These are phyloP conservation scores for Enteromius radiatus DNA, from an alignment of 2,797 vertebrate genomes.

Conservation along the genomic window DNA sequence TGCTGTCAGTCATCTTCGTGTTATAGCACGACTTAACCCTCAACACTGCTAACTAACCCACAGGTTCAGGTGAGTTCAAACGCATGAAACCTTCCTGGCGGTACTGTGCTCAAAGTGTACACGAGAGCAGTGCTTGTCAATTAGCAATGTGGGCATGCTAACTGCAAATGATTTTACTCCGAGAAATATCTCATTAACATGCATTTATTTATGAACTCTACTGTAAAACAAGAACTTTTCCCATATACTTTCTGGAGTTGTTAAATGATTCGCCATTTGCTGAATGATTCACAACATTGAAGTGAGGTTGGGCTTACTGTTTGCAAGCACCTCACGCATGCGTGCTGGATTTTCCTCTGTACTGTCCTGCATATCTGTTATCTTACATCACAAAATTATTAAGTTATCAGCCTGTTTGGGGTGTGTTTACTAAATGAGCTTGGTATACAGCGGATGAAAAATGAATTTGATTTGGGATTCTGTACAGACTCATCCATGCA, in stretches of 20 bases:
- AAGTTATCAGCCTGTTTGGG: not conserved
- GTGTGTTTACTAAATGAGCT: not conserved
- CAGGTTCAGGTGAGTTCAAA: not conserved
- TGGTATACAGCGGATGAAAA: not conserved
- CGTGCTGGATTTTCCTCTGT: not conserved
- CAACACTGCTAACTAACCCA: not conserved
- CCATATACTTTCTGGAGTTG: not conserved
- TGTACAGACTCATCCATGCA: not conserved
- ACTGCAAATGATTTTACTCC: not conserved
- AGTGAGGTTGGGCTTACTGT: not conserved
- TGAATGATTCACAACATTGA: not conserved
- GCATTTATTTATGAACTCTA: not conserved
- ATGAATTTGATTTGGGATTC: not conserved
- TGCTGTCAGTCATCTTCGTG: not conserved
- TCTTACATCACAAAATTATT: not conserved
- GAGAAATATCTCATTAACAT: not conserved
- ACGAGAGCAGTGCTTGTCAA: not conserved
- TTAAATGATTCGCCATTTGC: not conserved
- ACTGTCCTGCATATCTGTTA: not conserved
- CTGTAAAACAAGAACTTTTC: not conserved
- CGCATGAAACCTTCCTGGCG: not conserved
- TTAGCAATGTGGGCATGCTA: not conserved
- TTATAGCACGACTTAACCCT: too few species aligned
- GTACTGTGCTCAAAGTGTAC: not conserved
- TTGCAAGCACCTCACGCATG: not conserved